phyloP scores from a whole-genome alignment of 2,888 invertebrate genomes.

The Ennomos erosarius region DNA sequence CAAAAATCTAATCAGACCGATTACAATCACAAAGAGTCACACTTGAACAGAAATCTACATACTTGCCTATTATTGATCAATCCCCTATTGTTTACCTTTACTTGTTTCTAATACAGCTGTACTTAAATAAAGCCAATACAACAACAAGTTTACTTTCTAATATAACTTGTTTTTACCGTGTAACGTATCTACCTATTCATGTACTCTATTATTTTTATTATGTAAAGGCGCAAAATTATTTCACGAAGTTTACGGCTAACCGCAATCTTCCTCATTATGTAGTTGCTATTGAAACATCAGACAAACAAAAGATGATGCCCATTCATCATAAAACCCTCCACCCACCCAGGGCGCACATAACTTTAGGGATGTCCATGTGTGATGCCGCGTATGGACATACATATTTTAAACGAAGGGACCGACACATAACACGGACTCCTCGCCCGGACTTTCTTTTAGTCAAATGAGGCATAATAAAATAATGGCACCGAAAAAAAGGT shows the following conservation, averaged over 20 bases:
- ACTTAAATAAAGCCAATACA: too few species aligned
- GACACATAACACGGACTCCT: slow-evolving; percentile 68
- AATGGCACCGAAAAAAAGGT: slow-evolving; percentile 76
- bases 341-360: slow-evolving; percentile 42
- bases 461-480: slow-evolving; percentile 82
- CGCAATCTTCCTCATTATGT: slow-evolving; percentile 31
- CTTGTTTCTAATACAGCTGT: too few species aligned
- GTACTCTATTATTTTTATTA: too few species aligned
- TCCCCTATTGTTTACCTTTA: too few species aligned
- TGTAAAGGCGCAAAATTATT: neutral
- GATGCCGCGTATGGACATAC: slow-evolving; percentile 65
- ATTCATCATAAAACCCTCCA: slow-evolving; percentile 36
- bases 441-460: slow-evolving; percentile 78
- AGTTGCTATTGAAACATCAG: slow-evolving; percentile 32
- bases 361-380: slow-evolving; percentile 61
- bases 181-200: too few species aligned
- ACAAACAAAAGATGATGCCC: slow-evolving; percentile 40
- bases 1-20: too few species aligned
- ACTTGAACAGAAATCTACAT: too few species aligned
- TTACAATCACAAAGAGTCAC: too few species aligned
- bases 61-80: too few species aligned
- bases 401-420: slow-evolving; percentile 77
- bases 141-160: too few species aligned
- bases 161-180: too few species aligned
- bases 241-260: slow-evolving; percentile 7